Percentiles rank a stretch among this genome's conserved stretches.
Evolutionary conservation across 2,888 invertebrate species (phyloP).

Genomic region (Mythimna impura): DNA sequence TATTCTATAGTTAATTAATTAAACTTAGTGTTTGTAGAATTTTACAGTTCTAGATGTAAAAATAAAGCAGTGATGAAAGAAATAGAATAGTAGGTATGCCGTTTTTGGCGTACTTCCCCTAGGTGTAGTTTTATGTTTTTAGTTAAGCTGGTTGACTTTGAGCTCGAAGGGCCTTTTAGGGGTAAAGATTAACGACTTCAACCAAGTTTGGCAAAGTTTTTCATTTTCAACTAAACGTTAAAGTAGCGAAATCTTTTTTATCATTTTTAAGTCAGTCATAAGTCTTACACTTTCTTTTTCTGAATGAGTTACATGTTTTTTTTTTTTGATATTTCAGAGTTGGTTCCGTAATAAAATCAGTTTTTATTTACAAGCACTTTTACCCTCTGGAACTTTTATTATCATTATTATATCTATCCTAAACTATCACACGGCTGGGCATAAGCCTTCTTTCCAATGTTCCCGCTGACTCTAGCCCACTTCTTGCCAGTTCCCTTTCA

Average conservation of each 20-base stretch:
- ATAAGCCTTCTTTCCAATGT: too few species aligned
- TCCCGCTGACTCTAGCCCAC: too few species aligned
- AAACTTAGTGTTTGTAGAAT: too few species aligned
- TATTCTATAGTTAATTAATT: too few species aligned
- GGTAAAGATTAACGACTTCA: neutral
- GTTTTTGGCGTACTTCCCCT: too few species aligned
- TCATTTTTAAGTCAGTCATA: neutral
- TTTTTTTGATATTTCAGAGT: neutral
- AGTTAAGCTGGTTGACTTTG: neutral
- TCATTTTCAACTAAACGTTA: neutral
- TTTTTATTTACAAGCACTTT: neutral
- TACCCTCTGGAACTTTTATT: neutral
- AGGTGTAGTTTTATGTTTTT: constrained; percentile 4
- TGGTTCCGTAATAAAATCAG: neutral
- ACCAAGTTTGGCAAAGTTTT: constrained; percentile 4
- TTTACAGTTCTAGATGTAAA: too few species aligned
- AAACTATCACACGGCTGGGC: too few species aligned
- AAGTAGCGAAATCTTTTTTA: neutral
- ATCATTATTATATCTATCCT: too few species aligned
- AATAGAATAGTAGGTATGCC: too few species aligned
- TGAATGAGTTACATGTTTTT: neutral
- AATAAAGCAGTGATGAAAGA: too few species aligned
- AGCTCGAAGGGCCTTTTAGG: neutral
- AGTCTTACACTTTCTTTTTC: neutral
- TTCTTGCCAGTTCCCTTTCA: too few species aligned